These are phyloP conservation scores for Malthinus seriepunctatus DNA, from an alignment of 2,888 invertebrate genomes.

Conservation along the genomic window DNA sequence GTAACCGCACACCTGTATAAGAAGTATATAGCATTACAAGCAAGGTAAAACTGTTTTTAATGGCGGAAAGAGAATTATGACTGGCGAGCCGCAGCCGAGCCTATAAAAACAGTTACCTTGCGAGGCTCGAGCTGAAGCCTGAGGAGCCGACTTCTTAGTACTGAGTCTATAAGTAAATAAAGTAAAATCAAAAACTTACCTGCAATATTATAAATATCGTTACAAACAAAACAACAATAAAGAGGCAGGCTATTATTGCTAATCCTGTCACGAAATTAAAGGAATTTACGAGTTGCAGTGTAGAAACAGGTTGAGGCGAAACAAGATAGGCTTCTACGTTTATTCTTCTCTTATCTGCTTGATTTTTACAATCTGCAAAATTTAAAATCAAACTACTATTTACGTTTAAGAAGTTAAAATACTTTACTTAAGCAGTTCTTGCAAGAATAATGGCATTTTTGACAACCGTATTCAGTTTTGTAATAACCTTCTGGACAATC, in stretches of 20 bases:
- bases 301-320: conserved; percentile 52
- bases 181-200: conserved; percentile 55
- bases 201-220: conserved; percentile 73
- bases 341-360: conserved; percentile 52
- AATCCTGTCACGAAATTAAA: conserved; percentile 69
- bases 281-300: conserved; percentile 54
- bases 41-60: too few relatives aligned
- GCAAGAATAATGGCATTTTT: conserved; percentile 88
- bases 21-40: too few relatives aligned
- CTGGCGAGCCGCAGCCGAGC: too few relatives aligned
- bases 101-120: too few relatives aligned
- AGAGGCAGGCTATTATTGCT: conserved; percentile 68
- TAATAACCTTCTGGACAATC: conserved; percentile 88
- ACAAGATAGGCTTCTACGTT: conserved; percentile 53
- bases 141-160: too few relatives aligned
- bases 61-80: too few relatives aligned
- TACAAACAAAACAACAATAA: conserved; percentile 70
- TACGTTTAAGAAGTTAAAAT: neutral
- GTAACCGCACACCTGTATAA: too few relatives aligned
- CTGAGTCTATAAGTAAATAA: too few relatives aligned
- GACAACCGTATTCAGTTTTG: conserved; percentile 79
- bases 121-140: too few relatives aligned
- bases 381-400: conserved; percentile 31
- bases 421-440: conserved; percentile 78
- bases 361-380: conserved; percentile 50